A percentile compares a stretch with the other conserved stretches of the same genome.
phyloP scores from a whole-genome alignment of 2,113 vertebrate genomes.

The Paracanthobrama guichenoti region DNA sequence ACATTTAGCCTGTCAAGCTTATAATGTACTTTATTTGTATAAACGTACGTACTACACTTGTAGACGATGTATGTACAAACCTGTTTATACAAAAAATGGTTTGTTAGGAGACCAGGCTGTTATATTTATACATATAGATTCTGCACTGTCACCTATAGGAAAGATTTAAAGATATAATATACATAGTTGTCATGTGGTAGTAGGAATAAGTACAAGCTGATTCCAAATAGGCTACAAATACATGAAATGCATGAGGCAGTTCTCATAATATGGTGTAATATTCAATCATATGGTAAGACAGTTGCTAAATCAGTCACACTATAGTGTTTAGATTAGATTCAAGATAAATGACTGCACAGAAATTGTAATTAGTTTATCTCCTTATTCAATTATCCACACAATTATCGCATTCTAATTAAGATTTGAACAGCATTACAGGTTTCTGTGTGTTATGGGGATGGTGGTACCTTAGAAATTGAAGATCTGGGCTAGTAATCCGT shows the following conservation, averaged over 20 bases:
- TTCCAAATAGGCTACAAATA: neutral
- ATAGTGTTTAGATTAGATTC: slow-evolving; percentile 6
- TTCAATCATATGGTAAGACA: neutral
- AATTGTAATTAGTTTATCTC: slow-evolving; percentile 15
- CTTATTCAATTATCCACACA: slow-evolving; percentile 29
- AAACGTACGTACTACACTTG: slow-evolving; percentile 16
- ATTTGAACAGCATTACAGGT: slow-evolving; percentile 5
- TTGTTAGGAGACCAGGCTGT: neutral
- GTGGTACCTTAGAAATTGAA: neutral
- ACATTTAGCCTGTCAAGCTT: neutral
- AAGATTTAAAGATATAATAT: neutral
- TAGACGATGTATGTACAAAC: neutral
- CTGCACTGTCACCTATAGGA: neutral
- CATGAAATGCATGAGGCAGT: neutral
- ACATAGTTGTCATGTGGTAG: neutral
- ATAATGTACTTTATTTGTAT: neutral
- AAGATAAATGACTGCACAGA: slow-evolving; percentile 11
- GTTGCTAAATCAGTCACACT: slow-evolving; percentile 15
- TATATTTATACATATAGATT: neutral
- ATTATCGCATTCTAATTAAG: slow-evolving; percentile 21
- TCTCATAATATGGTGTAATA: neutral
- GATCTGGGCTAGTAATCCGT: slow-evolving; percentile 11
- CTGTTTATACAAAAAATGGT: neutral
- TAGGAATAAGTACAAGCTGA: neutral
- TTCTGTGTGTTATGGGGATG: neutral